These are phyloP conservation scores for Micromesistius poutassou DNA, from an alignment of 2,797 vertebrate species.

Conservation along the genomic window DNA sequence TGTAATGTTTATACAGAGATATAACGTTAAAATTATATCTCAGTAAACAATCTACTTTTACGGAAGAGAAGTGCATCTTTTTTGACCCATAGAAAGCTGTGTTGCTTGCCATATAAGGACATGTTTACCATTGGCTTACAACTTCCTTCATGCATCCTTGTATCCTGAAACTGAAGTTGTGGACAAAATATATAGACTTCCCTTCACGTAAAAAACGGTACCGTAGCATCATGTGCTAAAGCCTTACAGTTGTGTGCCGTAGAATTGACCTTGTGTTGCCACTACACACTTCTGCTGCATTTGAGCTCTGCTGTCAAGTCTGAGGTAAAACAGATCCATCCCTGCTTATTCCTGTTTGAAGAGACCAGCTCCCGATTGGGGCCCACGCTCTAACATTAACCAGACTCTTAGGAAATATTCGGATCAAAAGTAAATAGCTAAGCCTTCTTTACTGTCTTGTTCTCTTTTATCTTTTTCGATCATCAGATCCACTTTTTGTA, in stretches of 20 bases:
- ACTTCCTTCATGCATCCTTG: background rate
- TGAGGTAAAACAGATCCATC: conserved; percentile 62
- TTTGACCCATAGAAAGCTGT: background rate
- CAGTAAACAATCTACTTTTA: background rate
- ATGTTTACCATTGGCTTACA: background rate
- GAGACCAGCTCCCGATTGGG: conserved; percentile 41
- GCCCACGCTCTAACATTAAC: conserved; percentile 41
- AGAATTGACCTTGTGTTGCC: conserved; percentile 10
- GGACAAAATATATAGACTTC: background rate
- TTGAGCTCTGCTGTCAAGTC: conserved; percentile 39
- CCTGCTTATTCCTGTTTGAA: conserved; percentile 50
- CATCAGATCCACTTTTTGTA: background rate
- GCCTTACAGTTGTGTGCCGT: background rate
- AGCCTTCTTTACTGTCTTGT: background rate
- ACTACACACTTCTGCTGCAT: conserved; percentile 14
- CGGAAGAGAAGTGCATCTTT: background rate
- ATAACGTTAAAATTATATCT: background rate
- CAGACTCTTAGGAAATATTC: conserved; percentile 34
- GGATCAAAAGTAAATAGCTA: conserved; percentile 32
- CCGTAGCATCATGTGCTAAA: background rate
- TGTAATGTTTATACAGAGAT: background rate
- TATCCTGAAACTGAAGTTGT: background rate
- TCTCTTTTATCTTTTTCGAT: background rate
- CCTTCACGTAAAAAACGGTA: background rate
- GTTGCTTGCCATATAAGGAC: conserved; percentile 39